Evolutionary conservation across 2,888 invertebrate species (phyloP), one percentile per base, ranked within the genome.

Genomic region (Agriopis marginaria): DNA sequence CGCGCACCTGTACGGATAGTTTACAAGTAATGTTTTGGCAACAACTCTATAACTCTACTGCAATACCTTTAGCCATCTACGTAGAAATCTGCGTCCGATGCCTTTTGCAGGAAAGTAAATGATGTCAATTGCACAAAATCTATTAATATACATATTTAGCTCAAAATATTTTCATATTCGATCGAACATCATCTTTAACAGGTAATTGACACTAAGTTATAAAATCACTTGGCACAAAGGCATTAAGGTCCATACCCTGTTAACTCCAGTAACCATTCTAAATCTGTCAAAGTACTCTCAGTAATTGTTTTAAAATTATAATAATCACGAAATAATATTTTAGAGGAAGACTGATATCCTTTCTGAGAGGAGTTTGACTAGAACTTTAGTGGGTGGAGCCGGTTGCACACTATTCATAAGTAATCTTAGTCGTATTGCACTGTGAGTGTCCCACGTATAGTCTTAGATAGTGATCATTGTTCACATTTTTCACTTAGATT

Each of bases 151-250:
- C 64, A 71, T 65, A 72, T 73, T 86, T 73, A 74, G 72, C 70
- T 69, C 71, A 68, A 73, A 71, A 63, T 68, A 64, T 68, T 65
- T 70, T 40, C 67, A 72, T 65, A 73, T 89, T 89, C 83, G 84
- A 59, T 89, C 83, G 84, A 59, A 70, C 66, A 53, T 89, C 88
- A 56, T 89, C 88, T 92, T 91, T 86, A 58, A 58, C 63, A 87
- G 81, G 85, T 92, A 93, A 93, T 93, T 94, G 93, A 94, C 92
- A 91, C 93, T 94, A 91, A 87, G 84, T 88, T 82, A 89, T 87
- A 88, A 93, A 91, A 93, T 93, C 93, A 93, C 94, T 93, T 93
- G 94, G 94, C 94, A 94, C 94, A 89, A 93, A 92, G 94, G 94
- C 94, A 91, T 86, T 23, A 84, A 91, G 92, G 93, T 93, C 93